Conservation (phyloP, 1,140 invertebrate species). For the Musca domestica region DNA sequence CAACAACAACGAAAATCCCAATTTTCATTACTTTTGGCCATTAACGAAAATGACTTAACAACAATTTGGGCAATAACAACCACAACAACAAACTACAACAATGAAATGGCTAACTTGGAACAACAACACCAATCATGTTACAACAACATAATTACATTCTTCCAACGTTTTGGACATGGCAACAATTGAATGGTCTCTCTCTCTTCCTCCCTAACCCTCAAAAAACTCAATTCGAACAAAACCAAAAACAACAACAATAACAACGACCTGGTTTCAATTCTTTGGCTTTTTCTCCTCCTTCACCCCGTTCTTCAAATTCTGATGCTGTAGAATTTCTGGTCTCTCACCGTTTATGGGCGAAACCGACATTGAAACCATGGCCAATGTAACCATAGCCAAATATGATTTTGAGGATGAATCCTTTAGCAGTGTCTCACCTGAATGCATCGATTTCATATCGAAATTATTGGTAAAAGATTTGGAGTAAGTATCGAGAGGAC, state of each 20-base stretch:
- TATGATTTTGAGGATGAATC: slow-evolving; percentile 95
- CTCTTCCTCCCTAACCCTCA: not conserved
- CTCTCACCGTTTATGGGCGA: slow-evolving; percentile 98
- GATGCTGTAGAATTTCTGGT: slow-evolving; percentile 77
- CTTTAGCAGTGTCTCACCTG: slow-evolving; percentile 86
- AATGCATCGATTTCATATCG: slow-evolving; percentile 90
- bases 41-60: slow-evolving; percentile 14
- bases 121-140: not conserved
- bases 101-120: not conserved
- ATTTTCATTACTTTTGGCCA: slow-evolving; percentile 9
- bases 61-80: slow-evolving; percentile 26
- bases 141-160: slow-evolving; percentile 17
- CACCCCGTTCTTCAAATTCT: not conserved
- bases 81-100: slow-evolving; percentile 23
- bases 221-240: not conserved
- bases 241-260: too few relatives aligned
- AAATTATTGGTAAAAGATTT: slow-evolving; percentile 86
- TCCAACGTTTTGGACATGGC: too few relatives aligned
- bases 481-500: slow-evolving; percentile 65
- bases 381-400: slow-evolving; percentile 91
- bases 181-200: not conserved
- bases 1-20: not conserved
- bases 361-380: slow-evolving; percentile 95
- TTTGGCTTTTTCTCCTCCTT: not conserved
- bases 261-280: too few relatives aligned